Evolutionary conservation across 2,888 invertebrate species (phyloP).

Genomic region (Molorchus minor): DNA sequence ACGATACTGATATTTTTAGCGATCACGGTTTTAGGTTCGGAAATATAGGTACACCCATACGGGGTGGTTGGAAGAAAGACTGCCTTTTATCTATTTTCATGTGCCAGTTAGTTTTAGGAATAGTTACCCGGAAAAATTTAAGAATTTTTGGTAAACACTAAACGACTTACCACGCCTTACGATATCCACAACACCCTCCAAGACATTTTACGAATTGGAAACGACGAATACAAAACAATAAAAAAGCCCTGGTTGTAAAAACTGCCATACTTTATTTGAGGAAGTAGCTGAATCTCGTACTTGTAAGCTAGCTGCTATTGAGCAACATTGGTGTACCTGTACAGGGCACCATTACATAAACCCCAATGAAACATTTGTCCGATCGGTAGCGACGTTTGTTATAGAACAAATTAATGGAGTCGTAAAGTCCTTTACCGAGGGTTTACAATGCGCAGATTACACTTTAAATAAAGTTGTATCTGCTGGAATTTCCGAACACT

Average conservation of each 20-base stretch:
- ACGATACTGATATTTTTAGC: conserved; percentile 79
- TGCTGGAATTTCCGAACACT: conserved; percentile 45
- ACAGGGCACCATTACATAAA: conserved; percentile 66
- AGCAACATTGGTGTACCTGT: conserved; percentile 81
- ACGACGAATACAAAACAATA: conserved; percentile 52
- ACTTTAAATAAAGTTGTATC: conserved; percentile 47
- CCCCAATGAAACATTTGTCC: conserved; percentile 64
- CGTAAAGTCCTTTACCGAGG: conserved; percentile 63
- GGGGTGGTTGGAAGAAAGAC: conserved; percentile 83
- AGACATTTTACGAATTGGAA: conserved; percentile 68
- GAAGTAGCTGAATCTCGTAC: conserved; percentile 69
- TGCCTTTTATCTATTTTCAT: conserved; percentile 79
- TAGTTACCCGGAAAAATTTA: conserved; percentile 66
- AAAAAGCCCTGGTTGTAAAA: conserved; percentile 67
- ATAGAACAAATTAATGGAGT: conserved; percentile 36
- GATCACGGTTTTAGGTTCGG: conserved; percentile 86
- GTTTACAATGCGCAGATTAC: conserved; percentile 46
- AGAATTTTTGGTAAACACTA: conserved; percentile 71
- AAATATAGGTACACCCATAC: conserved; percentile 73
- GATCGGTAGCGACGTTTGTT: conserved; percentile 64
- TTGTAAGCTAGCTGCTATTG: conserved; percentile 74
- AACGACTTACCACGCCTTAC: conserved; percentile 77
- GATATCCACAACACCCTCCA: conserved; percentile 79
- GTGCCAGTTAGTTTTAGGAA: conserved; percentile 71
- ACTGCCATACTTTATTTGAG: conserved; percentile 73